Base-by-base conservation (phyloP, 2,888 invertebrate genomes). In the Acanthosepion esculentum region DNA sequence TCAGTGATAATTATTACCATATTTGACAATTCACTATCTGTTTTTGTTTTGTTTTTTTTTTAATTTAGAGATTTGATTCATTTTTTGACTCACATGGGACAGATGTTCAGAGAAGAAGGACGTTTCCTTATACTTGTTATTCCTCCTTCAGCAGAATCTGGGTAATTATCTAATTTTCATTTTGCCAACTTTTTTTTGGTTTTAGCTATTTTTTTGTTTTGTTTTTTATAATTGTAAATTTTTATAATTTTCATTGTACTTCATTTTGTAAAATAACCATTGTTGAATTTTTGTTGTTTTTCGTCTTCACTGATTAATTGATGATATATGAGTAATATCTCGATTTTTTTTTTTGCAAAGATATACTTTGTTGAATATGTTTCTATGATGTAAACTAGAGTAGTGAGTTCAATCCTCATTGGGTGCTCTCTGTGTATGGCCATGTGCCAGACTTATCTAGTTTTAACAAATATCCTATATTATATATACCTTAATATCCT, bases 71-170 rank as follows among this genome's bases (percentile, higher is more conserved):
- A 97, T 94, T 95, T 97, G 94, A 95, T 96, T 3, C 96, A 97
- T 95, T 97, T 97, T 94, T 95, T 98, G 15, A 96, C 95, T 15
- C 97, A 97, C 95, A 96, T 97, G 94, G 96, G 96, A 33, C 96
- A 97, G 92, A 95, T 95, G 91, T 96, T 97, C 94, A 96, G 96
- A 50, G 95, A 95, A 48, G 96, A 95, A 12, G 96, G 96, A 48
- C 97, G 97, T 95, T 96, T 95, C n/a, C 94, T 97, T 3, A 96
- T 97, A 91, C 95, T 97, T 10, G 97, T 97, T 18, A 96, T 97
- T 93, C 97, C 97, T 23, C 97, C 97, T 33, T 96, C 97, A 91
- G 94, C 97, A 12, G 96, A 96, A 94, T 96, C 95, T 55, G 95
- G 96, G 97, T 97, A 96, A 95, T 94, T 94, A 59, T 48, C 23